Conservation (phyloP, 2,888 invertebrate genomes). For the Microplitis manilae region DNA sequence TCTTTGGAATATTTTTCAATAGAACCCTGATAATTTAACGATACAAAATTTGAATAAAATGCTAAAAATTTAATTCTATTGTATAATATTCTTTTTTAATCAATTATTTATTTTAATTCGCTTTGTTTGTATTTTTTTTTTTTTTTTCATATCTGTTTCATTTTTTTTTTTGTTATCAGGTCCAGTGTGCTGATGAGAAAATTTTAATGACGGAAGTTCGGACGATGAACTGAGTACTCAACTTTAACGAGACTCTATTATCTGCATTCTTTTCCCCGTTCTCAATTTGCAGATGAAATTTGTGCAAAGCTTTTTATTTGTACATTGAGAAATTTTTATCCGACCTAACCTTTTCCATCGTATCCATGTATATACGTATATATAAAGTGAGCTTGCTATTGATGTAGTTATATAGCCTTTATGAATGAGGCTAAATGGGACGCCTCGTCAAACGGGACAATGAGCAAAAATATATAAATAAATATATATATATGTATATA, state of each 20-base stretch:
- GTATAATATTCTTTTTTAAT: not conserved
- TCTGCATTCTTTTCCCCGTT: slow-evolving; percentile 33
- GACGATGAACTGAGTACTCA: slow-evolving; percentile 10
- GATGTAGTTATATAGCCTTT: slow-evolving; percentile 41
- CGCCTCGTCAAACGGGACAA: slow-evolving; percentile 32
- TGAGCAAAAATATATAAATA: slow-evolving; percentile 15
- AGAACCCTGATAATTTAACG: not conserved
- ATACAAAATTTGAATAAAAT: not conserved
- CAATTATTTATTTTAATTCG: not conserved
- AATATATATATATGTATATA: not conserved
- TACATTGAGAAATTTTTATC: slow-evolving; percentile 16
- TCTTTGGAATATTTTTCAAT: not conserved
- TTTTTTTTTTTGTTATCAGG: not conserved
- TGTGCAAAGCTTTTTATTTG: slow-evolving; percentile 31
- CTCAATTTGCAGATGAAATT: slow-evolving; percentile 38
- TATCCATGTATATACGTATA: not conserved
- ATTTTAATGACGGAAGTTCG: slow-evolving; percentile 36
- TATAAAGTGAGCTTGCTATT: slow-evolving; percentile 25
- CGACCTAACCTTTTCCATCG: not conserved
- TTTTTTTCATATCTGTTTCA: too few relatives aligned
- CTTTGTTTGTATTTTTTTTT: not conserved
- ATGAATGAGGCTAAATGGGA: slow-evolving; percentile 37
- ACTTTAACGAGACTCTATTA: slow-evolving; percentile 32
- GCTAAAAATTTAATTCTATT: not conserved
- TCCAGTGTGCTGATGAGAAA: slow-evolving; percentile 15